These are phyloP conservation scores for Porites cylindrica DNA, from an alignment of 92 coral and sea anemone genomes.

Conservation along the genomic window DNA sequence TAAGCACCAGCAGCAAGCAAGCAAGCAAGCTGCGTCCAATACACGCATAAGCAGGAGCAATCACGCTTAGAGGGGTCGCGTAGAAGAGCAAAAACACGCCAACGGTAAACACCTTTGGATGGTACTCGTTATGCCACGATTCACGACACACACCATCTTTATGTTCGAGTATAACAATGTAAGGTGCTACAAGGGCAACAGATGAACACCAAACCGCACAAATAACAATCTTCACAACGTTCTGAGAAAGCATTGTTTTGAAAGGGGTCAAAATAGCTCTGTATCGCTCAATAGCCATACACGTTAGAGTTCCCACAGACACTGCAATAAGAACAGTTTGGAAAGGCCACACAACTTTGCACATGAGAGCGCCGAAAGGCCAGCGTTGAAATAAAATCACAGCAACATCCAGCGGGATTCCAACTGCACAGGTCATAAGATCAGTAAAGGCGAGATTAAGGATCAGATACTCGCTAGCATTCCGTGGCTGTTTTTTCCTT, in stretches of 20 bases:
- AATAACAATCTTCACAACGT: constrained; percentile 25
- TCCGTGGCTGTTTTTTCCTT: constrained; percentile 27
- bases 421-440: constrained; percentile 55
- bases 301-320: constrained; percentile 59
- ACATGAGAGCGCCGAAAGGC: constrained; percentile 71
- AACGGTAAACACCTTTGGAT: constrained; percentile 63
- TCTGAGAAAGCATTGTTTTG: constrained; percentile 52
- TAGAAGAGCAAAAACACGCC: constrained; percentile 72
- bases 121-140: constrained; percentile 55
- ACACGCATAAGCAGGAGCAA: constrained; percentile 60
- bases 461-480: constrained; percentile 66
- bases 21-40: constrained; percentile 61
- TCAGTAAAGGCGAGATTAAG: constrained; percentile 72
- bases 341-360: constrained; percentile 69
- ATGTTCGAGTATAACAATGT: constrained; percentile 45
- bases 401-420: constrained; percentile 72
- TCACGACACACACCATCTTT: constrained; percentile 51
- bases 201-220: constrained; percentile 58
- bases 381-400: constrained; percentile 47
- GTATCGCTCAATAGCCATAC: constrained; percentile 73
- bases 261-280: constrained; percentile 71
- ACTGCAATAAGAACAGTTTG: constrained; percentile 71
- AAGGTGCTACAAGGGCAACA: constrained; percentile 50
- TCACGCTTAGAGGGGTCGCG: constrained; percentile 71
- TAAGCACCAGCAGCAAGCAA: too few relatives aligned